A percentile compares a stretch with the other conserved stretches of the same genome.
Conservation (phyloP, 2,797 vertebrate species). For the Aselliscus stoliczkanus region DNA sequence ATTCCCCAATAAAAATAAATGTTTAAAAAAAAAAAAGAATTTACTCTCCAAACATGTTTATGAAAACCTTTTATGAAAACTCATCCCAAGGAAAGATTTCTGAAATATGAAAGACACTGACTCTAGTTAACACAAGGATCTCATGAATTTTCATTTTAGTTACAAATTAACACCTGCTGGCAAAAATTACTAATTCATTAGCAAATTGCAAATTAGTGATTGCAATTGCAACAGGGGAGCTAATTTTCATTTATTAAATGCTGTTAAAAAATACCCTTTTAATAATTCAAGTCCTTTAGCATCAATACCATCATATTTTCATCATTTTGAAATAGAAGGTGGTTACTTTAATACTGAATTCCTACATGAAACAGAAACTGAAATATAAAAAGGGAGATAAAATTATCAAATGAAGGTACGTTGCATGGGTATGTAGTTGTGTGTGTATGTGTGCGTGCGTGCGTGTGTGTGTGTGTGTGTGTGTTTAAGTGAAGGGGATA, state of each 20-base stretch:
- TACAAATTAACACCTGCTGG: slow-evolving; percentile 50
- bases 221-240: slow-evolving; percentile 31
- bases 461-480: background rate
- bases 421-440: background rate
- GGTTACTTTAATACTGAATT: background rate
- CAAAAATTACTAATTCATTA: slow-evolving; percentile 42
- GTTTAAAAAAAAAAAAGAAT: no score
- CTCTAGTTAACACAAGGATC: background rate
- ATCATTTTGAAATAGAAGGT: background rate
- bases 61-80: background rate
- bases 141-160: slow-evolving; percentile 49
- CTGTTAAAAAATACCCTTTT: background rate
- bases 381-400: slow-evolving; percentile 4
- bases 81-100: background rate
- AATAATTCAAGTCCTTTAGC: slow-evolving; percentile 15
- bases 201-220: slow-evolving; percentile 53
- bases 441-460: background rate
- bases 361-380: background rate
- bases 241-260: slow-evolving; percentile 51
- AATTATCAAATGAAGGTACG: background rate
- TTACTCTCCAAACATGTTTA: background rate
- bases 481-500: background rate
- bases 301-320: slow-evolving; percentile 26
- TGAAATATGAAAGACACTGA: background rate
- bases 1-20: no score